phyloP scores from a whole-genome alignment of 2,797 vertebrate genomes.

The Carcharodon carcharias region DNA sequence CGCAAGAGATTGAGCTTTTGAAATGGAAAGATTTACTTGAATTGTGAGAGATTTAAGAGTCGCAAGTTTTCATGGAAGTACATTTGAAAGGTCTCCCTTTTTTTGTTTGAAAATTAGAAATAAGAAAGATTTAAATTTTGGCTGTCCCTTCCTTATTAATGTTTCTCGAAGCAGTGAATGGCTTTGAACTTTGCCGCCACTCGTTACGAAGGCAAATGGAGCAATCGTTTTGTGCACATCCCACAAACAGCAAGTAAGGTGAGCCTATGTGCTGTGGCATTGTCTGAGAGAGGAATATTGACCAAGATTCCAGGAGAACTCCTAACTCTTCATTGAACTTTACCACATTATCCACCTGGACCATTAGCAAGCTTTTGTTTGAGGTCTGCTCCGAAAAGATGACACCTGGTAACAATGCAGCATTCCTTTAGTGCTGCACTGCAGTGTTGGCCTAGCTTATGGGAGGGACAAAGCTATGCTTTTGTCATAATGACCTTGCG shows the following conservation, averaged over 20 bases:
- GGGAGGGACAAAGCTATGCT: too few species aligned
- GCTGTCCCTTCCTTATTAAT: neutral
- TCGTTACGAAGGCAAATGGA: neutral
- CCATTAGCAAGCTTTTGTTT: too few species aligned
- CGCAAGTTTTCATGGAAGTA: neutral
- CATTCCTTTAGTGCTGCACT: too few species aligned
- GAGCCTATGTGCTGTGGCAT: neutral
- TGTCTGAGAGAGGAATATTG: neutral
- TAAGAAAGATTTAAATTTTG: neutral
- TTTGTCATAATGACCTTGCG: too few species aligned
- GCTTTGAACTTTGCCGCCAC: neutral
- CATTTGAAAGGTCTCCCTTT: neutral
- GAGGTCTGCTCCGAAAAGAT: too few species aligned
- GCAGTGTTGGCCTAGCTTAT: too few species aligned
- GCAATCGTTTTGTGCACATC: neutral
- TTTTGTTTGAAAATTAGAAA: neutral
- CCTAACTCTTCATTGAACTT: too few species aligned
- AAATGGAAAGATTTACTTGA: slow-evolving; percentile 1
- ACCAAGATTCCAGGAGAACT: neutral
- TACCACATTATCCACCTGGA: too few species aligned
- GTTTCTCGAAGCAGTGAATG: neutral
- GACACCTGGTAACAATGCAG: too few species aligned
- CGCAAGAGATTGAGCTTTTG: neutral
- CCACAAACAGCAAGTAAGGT: neutral
- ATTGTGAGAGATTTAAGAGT: neutral